phyloP scores from a whole-genome alignment of 2,797 vertebrate genomes.

The Parauchenoglanis punctatus region DNA sequence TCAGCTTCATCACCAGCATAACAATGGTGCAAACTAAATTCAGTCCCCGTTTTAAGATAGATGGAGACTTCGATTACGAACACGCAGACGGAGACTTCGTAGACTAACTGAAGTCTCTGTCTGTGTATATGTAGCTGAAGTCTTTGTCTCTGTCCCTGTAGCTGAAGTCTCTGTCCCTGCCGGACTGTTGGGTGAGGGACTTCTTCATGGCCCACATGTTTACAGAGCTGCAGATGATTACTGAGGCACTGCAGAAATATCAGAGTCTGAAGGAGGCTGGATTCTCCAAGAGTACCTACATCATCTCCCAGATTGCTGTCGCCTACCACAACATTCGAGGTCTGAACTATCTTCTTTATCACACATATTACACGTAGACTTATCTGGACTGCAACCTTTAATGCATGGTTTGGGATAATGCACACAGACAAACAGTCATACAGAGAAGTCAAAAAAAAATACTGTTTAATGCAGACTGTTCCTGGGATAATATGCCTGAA shows the following conservation, averaged over 20 bases:
- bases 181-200: constrained; percentile 97
- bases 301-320: constrained; percentile 98
- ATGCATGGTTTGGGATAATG: neutral
- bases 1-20: neutral
- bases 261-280: constrained; percentile 95
- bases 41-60: neutral
- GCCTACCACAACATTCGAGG: constrained; percentile 97
- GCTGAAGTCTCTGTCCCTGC: constrained; percentile 95
- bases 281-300: constrained; percentile 98
- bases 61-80: neutral
- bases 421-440: neutral
- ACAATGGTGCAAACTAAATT: neutral
- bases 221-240: constrained; percentile 98
- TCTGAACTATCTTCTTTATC: neutral
- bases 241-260: constrained; percentile 96
- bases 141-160: constrained; percentile 56
- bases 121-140: neutral
- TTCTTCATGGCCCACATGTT: constrained; percentile 99
- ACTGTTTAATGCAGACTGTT: neutral
- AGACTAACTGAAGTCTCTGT: neutral
- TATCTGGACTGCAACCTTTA: neutral
- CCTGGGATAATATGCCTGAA: neutral
- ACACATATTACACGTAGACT: neutral
- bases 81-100: neutral
- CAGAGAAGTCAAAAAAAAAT: too few species aligned